Evolutionary conservation across 2,113 vertebrate species (phyloP).

Genomic region (Syngnathus scovelli): DNA sequence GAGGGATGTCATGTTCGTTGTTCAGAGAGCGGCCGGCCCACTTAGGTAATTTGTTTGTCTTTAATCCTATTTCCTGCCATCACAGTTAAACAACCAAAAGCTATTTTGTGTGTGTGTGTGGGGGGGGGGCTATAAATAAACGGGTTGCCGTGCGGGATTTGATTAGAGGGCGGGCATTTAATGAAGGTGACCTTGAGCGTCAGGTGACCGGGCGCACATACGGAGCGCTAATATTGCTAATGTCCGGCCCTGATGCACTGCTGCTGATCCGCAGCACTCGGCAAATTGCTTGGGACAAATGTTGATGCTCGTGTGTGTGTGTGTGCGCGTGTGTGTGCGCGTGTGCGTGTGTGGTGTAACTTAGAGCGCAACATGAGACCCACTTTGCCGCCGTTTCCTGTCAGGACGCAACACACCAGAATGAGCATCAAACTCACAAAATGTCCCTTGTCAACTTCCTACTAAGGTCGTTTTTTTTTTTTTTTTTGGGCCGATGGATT

Average conservation of each 20-base stretch:
- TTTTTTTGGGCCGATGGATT: no score
- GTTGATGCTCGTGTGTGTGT: conserved; percentile 27
- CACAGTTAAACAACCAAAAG: conserved; percentile 79
- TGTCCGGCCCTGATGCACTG: conserved; percentile 64
- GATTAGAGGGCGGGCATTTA: conserved; percentile 74
- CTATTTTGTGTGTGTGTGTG: conserved; percentile 40
- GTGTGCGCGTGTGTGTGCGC: conserved; percentile 1
- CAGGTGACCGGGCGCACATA: conserved; percentile 68
- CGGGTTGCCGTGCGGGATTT: conserved; percentile 65
- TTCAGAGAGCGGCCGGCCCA: conserved; percentile 75
- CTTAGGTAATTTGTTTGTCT: conserved; percentile 79
- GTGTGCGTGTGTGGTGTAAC: conserved; percentile 16
- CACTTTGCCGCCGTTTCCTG: conserved; percentile 16
- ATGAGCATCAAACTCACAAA: background rate
- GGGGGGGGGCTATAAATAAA: background rate
- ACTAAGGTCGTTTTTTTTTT: background rate
- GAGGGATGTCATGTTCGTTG: conserved; percentile 67
- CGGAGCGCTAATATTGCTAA: conserved; percentile 67
- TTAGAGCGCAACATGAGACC: conserved; percentile 41
- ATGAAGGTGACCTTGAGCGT: conserved; percentile 75
- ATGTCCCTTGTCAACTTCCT: background rate
- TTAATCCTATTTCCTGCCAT: conserved; percentile 77
- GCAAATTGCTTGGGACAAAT: conserved; percentile 61
- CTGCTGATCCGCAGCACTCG: conserved; percentile 52
- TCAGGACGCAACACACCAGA: background rate